phyloP scores from a whole-genome alignment of 2,797 vertebrate genomes.

The Meriones psammophilus region DNA sequence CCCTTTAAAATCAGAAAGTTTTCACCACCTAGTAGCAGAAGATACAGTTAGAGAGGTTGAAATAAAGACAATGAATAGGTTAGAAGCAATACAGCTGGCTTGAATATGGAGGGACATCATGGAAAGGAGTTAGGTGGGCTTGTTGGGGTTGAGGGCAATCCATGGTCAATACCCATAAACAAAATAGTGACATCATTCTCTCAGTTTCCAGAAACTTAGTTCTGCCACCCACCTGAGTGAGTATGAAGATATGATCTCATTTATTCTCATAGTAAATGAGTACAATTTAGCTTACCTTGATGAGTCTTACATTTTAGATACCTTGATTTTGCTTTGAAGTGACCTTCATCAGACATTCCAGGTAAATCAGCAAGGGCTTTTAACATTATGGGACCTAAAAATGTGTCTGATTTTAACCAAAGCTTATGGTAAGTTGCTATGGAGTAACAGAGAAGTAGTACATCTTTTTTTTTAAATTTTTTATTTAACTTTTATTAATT shows the following conservation, averaged over 20 bases:
- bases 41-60: neutral
- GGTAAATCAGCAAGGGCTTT: neutral
- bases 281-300: neutral
- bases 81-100: neutral
- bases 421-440: slow-evolving; percentile 2
- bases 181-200: neutral
- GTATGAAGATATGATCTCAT: neutral
- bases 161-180: neutral
- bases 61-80: slow-evolving; percentile 2
- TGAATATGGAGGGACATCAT: neutral
- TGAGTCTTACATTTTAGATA: neutral
- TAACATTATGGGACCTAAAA: neutral
- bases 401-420: slow-evolving; percentile 33
- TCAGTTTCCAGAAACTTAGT: neutral
- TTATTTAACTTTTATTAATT: no score
- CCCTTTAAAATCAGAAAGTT: neutral
- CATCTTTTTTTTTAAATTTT: neutral
- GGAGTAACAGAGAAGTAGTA: neutral
- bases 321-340: slow-evolving; percentile 22
- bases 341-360: neutral
- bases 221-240: slow-evolving; percentile 13
- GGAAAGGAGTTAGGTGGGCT: neutral
- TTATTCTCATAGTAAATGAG: neutral
- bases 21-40: neutral
- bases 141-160: neutral